Conservation (phyloP, 2,113 vertebrate genomes). For the Symphodus melops region DNA sequence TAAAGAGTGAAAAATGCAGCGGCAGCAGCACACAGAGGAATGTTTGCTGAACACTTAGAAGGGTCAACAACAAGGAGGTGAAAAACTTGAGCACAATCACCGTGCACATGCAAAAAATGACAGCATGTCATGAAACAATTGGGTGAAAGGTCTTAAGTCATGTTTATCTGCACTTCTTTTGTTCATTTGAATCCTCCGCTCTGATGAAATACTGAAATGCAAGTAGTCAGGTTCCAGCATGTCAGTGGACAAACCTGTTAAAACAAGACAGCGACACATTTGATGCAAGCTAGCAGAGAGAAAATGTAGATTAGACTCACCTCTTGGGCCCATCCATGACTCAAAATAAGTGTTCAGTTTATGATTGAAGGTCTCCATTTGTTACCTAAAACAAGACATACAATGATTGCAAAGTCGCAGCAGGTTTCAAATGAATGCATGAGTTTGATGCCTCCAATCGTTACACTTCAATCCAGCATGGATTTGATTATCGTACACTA, state of each 20-base stretch:
- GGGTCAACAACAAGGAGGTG: conserved; percentile 10
- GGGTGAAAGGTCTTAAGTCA: conserved; percentile 16
- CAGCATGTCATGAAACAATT: not conserved
- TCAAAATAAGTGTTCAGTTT: conserved; percentile 90
- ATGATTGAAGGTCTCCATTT: conserved; percentile 92
- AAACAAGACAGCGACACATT: not conserved
- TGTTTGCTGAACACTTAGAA: conserved; percentile 32
- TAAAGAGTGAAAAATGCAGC: conserved; percentile 2
- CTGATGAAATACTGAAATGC: not conserved
- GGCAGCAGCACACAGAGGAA: not conserved
- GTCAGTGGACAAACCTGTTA: not conserved
- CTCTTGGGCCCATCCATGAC: conserved; percentile 94
- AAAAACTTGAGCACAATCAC: not conserved
- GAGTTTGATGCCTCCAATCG: no score
- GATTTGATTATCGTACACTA: not conserved
- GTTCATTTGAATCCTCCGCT: not conserved
- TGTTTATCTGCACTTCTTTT: not conserved
- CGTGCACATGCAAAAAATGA: not conserved
- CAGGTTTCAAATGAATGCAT: no score
- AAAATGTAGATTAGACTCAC: conserved; percentile 76
- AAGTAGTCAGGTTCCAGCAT: not conserved
- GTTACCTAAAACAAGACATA: conserved; percentile 79
- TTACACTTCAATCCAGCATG: no score
- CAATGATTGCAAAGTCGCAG: not conserved
- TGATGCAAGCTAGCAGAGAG: not conserved